Evolutionary conservation across 2,888 invertebrate species (phyloP), one percentile per base, ranked within the genome.

Genomic region (Callimorpha dominula): DNA sequence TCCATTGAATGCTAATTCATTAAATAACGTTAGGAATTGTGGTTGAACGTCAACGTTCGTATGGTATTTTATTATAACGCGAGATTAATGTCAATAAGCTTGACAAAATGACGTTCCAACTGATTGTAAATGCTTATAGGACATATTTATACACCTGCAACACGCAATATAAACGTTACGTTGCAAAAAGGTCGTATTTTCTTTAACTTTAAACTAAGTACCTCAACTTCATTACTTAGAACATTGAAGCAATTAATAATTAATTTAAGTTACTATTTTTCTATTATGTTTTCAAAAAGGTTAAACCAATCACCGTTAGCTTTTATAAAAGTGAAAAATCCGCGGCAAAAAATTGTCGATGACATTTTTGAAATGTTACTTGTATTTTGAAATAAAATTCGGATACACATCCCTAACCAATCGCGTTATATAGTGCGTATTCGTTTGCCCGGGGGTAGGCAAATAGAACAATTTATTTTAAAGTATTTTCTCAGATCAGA

Each of bases 401-500:
- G 69, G 66, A 73, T 67, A 74, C 62, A 63, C 42, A 54, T 76
- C 64, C 50, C 57, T 74, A 66, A 74, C 68, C 57, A 68, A 66
- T 73, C 43, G 57, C 67, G 71, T 77, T 70, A 60, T 64, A 71
- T 67, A 73, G 31, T 60, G 43, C 67, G 65, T 74, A 70, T 62
- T 42, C 40, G 14, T 68, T 71, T 68, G 62, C 74, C 72, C 79
- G 73, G 63, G 80, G 79, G 64, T 74, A 80, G 70, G 80, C 80
- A 84, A 78, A 82, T 78, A 85, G 82, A 80, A 82, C 84, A 87
- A 87, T 91, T 92, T 91, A 90, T 91, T 91, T 90, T 86, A 90
- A 89, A 90, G 89, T 91, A 85, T 90, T 91, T 92, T 91, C 89
- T 87, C 75, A 82, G 90, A 95, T 95, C 95, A 89, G 94, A 95